Base-by-base conservation (phyloP, 2,113 vertebrate genomes). In the Micromys minutus region DNA sequence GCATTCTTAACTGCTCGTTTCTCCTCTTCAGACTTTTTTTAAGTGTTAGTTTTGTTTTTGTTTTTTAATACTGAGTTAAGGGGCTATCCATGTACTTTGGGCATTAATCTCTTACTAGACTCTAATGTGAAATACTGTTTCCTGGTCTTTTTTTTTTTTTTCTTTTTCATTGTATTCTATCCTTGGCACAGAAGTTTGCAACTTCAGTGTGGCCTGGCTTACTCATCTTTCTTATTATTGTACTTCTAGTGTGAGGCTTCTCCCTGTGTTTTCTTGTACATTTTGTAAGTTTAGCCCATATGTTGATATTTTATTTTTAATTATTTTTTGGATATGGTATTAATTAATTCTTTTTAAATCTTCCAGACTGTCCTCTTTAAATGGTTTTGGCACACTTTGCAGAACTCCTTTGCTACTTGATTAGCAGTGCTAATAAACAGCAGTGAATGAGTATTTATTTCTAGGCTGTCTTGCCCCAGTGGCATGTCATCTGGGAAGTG, bases 141-240 rank as follows among this genome's bases (percentile, higher is more conserved):
- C 59, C 39, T 63, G 39, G n/a, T 34, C 81, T 85, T 39, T 34
- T 19, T 39, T 42, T n/a, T 57, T 45, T 47, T 19, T 39, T 42
- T n/a, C 39, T 45, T 47, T 50, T 55, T 15, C 12, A 45, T 39
- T 63, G 39, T 31, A 34, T 84, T 45, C 42, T 84, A 26, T 63
- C 81, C 67, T 80, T 94, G 45, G 13, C 57, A 86, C 13, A 57
- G 84, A 74, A 76, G 57, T 76, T 92, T 92, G 86, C 71, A 57
- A 61, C 85, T 75, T 61, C 77, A 39, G 31, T 47, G 36, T 57
- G 65, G 39, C 92, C 31, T 19, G 93, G 0, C 75, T 93, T 84
- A 72, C 36, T 84, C 42, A 6, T 76, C 80, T 86, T 91, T 79
- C 85, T 90, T 42, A 52, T 84, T 52, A 16, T 50, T 72, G 50